A percentile compares a stretch with the other conserved stretches of the same genome.
These are phyloP conservation scores for Manis pentadactyla DNA, from an alignment of 2,797 vertebrate genomes.

Conservation along the genomic window DNA sequence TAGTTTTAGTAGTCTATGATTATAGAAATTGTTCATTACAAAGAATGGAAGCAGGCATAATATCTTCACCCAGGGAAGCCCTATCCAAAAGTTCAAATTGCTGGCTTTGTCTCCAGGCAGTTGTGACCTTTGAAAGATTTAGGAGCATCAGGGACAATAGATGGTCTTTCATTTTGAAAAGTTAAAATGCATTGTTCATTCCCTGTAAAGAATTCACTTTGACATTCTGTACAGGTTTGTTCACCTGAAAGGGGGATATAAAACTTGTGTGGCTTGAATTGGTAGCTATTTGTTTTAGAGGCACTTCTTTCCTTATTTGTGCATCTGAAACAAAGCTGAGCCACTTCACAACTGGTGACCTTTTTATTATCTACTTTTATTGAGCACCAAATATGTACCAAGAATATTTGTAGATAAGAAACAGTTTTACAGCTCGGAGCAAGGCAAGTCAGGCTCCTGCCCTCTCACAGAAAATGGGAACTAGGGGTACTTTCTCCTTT, in stretches of 20 bases:
- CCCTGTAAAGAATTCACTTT: neutral
- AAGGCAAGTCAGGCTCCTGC: neutral
- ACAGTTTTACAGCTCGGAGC: neutral
- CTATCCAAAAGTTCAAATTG: neutral
- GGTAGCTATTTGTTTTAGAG: neutral
- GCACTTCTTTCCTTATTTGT: neutral
- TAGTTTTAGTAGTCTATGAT: neutral
- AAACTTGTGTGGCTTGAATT: neutral
- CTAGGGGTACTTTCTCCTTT: neutral
- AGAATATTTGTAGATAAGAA: neutral
- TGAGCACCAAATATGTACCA: neutral
- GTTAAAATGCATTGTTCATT: conserved; percentile 5
- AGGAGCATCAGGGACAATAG: neutral
- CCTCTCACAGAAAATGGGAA: neutral
- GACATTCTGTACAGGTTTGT: neutral
- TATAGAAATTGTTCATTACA: neutral
- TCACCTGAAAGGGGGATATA: neutral
- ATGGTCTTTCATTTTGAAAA: neutral
- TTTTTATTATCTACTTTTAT: neutral
- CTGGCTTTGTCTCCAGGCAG: neutral
- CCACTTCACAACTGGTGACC: neutral
- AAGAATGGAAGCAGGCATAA: neutral
- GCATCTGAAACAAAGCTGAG: neutral
- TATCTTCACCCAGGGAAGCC: neutral
- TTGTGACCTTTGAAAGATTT: conserved; percentile 38